A percentile compares a stretch with the other conserved stretches of the same genome.
These are phyloP conservation scores for Maniola jurtina DNA, from an alignment of 1,140 invertebrate species.

Conservation along the genomic window DNA sequence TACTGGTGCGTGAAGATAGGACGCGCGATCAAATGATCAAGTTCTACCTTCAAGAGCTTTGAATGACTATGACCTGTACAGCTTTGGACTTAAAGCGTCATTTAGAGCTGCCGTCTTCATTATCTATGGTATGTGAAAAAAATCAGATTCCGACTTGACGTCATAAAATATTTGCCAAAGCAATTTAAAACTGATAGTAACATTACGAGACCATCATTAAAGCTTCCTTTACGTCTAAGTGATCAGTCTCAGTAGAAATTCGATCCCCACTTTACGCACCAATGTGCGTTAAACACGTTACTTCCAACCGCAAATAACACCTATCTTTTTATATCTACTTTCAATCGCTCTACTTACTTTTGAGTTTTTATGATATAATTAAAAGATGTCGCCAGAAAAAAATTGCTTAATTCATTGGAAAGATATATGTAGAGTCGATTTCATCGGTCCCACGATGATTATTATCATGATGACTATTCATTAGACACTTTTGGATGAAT, in stretches of 20 bases:
- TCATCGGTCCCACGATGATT: too few relatives aligned
- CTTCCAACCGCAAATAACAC: slow-evolving; percentile 2
- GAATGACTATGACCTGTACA: not conserved
- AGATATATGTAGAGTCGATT: too few relatives aligned
- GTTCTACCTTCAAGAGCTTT: not conserved
- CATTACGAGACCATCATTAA: not conserved
- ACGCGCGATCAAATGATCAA: slow-evolving; percentile 32
- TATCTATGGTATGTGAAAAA: not conserved
- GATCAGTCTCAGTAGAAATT: not conserved
- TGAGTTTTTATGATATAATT: not conserved
- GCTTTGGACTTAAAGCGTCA: not conserved
- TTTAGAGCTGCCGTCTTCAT: not conserved
- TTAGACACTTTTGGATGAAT: too few relatives aligned
- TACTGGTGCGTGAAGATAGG: slow-evolving; percentile 39
- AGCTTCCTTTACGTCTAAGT: not conserved
- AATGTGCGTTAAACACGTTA: slow-evolving; percentile 4
- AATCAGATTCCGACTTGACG: not conserved
- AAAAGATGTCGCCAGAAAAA: not conserved
- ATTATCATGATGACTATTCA: too few relatives aligned
- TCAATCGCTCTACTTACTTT: slow-evolving; percentile 1
- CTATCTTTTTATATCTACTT: not conserved
- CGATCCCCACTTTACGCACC: not conserved
- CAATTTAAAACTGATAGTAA: not conserved
- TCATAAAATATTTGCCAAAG: not conserved
- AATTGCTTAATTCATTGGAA: too few relatives aligned